Evolutionary conservation across 30 jellyfish, hydroid and myxozoan genomes (phyloP).

Genomic region (Nemopilema nomurai): DNA sequence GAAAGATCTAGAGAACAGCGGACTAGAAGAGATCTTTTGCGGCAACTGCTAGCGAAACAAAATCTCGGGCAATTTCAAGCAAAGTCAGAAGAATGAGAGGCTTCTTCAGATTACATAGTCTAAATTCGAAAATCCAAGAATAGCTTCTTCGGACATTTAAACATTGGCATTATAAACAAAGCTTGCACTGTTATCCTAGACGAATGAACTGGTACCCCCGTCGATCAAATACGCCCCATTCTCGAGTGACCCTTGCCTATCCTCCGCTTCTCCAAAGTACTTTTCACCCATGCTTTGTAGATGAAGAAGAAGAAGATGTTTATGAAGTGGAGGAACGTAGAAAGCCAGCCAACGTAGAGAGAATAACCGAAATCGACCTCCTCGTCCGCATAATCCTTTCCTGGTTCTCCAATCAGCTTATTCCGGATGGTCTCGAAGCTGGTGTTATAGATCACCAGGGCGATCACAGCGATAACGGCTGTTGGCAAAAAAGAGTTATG

Average conservation of each 20-base stretch:
- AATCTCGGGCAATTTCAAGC: too few relatives aligned
- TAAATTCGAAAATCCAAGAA: too few relatives aligned
- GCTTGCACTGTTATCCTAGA: neutral
- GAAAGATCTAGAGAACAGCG: too few relatives aligned
- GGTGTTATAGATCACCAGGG: conserved; percentile 54
- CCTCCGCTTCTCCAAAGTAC: neutral
- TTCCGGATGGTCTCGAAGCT: conserved; percentile 32
- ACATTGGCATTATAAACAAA: neutral
- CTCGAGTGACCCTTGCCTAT: neutral
- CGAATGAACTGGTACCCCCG: neutral
- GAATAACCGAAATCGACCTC: conserved; percentile 61
- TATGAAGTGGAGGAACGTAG: conserved; percentile 44
- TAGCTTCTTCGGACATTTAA: too few relatives aligned
- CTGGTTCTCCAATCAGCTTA: conserved; percentile 10
- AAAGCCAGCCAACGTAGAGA: conserved; percentile 63
- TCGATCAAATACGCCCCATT: neutral
- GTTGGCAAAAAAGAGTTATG: neutral
- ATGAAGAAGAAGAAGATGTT: conserved; percentile 58
- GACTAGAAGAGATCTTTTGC: too few relatives aligned
- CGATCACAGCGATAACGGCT: conserved; percentile 51
- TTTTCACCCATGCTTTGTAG: conserved; percentile 51
- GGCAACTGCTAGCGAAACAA: too few relatives aligned
- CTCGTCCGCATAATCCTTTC: conserved; percentile 22
- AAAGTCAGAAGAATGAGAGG: too few relatives aligned
- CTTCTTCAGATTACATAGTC: too few relatives aligned